A percentile compares a stretch with the other conserved stretches of the same genome.
phyloP scores from a whole-genome alignment of 37 sponge, comb jelly and placozoan species.

The Agelas oroides region DNA sequence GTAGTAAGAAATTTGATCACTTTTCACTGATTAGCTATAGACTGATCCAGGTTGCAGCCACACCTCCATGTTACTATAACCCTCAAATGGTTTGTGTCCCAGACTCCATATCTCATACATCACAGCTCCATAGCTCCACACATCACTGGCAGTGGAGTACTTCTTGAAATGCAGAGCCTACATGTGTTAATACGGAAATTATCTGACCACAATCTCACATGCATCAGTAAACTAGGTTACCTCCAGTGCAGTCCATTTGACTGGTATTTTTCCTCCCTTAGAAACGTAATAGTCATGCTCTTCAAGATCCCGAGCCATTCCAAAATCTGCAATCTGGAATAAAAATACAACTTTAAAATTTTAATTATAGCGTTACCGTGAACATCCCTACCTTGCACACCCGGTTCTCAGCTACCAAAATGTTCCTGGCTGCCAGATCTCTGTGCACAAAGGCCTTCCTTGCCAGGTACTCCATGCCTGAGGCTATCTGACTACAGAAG shows the following conservation, averaged over 20 bases:
- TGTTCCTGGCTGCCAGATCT: conserved; percentile 75
- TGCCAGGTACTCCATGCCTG: conserved; percentile 70
- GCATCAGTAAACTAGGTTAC: not conserved
- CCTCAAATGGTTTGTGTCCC: conserved; percentile 38
- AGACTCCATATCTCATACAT: conserved; percentile 50
- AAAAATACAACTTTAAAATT: not conserved
- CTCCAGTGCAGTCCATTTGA: conserved; percentile 49
- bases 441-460: conserved; percentile 62
- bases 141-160: conserved; percentile 39
- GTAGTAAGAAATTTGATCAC: not conserved
- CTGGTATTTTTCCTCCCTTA: conserved; percentile 34
- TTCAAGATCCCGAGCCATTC: conserved; percentile 39
- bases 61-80: not conserved
- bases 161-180: conserved; percentile 18
- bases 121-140: conserved; percentile 32
- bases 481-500: conserved; percentile 62
- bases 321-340: conserved; percentile 44
- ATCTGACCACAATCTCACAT: not conserved
- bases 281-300: conserved; percentile 34
- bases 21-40: no score
- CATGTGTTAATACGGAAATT: not conserved
- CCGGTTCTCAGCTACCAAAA: conserved; percentile 39
- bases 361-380: not conserved
- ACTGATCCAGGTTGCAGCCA: no score
- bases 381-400: conserved; percentile 50